Percentiles rank a stretch among this genome's conserved stretches.
Conservation (phyloP, 1,140 invertebrate genomes). For the Olivierus martensii region DNA sequence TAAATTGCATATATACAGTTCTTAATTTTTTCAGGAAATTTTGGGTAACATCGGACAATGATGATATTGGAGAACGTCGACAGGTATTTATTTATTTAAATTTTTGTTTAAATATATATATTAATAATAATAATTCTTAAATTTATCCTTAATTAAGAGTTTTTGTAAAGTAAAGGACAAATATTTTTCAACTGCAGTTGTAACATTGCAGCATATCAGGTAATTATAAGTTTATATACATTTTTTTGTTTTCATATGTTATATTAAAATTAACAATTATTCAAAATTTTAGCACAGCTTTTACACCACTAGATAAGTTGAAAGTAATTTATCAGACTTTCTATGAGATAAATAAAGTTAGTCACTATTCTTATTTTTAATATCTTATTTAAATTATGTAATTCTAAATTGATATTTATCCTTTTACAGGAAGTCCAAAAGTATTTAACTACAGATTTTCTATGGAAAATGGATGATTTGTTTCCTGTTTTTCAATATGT, state of each 20-base stretch:
- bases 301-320: conserved; percentile 63
- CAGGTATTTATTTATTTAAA: background rate
- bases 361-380: background rate
- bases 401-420: too few relatives aligned
- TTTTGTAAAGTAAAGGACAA: conserved; percentile 33
- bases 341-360: conserved; percentile 56
- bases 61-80: too few relatives aligned
- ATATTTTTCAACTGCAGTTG: conserved; percentile 39
- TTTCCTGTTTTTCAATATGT: conserved; percentile 75
- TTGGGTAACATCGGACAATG: conserved; percentile 14
- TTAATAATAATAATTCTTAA: too few relatives aligned
- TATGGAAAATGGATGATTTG: conserved; percentile 72
- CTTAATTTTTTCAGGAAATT: conserved; percentile 22
- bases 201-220: conserved; percentile 53
- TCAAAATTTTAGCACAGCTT: conserved; percentile 42
- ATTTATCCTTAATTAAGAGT: conserved; percentile 19
- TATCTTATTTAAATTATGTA: too few relatives aligned
- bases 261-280: background rate
- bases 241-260: too few relatives aligned
- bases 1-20: too few relatives aligned
- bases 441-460: conserved; percentile 39
- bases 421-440: conserved; percentile 37
- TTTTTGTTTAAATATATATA: conserved; percentile 1
- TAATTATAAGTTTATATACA: background rate
- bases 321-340: conserved; percentile 59